Base-by-base conservation (phyloP, 2,113 vertebrate species). In the Engraulis encrasicolus region DNA sequence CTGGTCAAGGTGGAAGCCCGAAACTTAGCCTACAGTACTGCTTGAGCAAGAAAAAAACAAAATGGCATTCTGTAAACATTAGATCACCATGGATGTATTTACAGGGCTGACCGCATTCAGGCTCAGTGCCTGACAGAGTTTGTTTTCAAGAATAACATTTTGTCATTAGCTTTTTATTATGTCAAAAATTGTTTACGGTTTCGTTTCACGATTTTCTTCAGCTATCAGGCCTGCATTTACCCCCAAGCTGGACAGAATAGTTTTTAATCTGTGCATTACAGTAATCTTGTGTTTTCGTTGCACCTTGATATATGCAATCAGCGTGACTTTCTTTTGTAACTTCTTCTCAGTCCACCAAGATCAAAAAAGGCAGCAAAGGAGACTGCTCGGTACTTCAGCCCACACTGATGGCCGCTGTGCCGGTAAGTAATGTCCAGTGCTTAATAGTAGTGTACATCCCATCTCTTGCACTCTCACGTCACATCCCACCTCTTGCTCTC, bases 341-440 rank as follows among this genome's bases (percentile, higher is more conserved):
- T 15, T 82, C 52, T 38, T 27, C 78, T 6, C 82, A 97, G 96
- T 97, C 96, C 61, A 94, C 96, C 50, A 97, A 97, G 94, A 96
- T 97, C 90, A 97, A 97, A 88, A 97, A 96, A 90, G 96, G 96
- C 90, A 97, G 95, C 90, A 96, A 94, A 92, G 96, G 96, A 34
- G 96, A 97, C 83, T 94, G 95, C 77, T 93, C 95, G 49, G 88
- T 90, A 7, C 91, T 97, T 80, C 95, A 92, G 61, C 96, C 96
- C 78, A 96, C 96, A 6, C 90, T 97, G 34, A 96, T 97, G 95
- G 96, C 96, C 52, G 95, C 96, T 88, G 96, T 97, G n/a, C 96
- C 96, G 36, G 96, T 97, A 92, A 94, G 95, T 87, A n/a, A n/a
- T n/a, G n/a, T n/a, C n/a, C n/a, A n/a, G n/a, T n/a, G n/a, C n/a